Conservation (phyloP, 2,797 vertebrate species). For the Graptemys geographica region DNA sequence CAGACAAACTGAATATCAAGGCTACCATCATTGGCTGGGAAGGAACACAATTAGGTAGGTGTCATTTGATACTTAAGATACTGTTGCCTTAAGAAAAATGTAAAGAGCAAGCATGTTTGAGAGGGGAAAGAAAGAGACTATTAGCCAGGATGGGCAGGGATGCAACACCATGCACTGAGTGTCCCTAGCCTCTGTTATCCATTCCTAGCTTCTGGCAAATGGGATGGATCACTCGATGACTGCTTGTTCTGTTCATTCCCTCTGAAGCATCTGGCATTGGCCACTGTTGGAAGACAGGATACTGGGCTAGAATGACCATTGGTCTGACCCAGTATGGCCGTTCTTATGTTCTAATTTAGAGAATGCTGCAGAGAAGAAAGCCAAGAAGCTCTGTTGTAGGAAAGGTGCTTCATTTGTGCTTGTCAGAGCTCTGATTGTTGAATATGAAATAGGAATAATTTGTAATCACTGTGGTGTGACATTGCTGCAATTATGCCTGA, state of each 20-base stretch:
- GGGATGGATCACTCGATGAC: not conserved
- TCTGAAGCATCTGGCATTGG: not conserved
- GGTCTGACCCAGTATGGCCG: not conserved
- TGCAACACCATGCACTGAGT: not conserved
- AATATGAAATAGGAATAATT: not conserved
- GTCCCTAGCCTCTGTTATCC: not conserved
- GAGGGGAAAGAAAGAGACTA: not conserved
- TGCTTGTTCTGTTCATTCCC: not conserved
- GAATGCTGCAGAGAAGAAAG: not conserved
- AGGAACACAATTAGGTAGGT: not conserved
- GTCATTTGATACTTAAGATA: not conserved
- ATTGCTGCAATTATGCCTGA: not conserved
- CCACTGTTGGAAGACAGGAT: not conserved
- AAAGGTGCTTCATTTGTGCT: not conserved
- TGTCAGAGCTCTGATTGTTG: not conserved
- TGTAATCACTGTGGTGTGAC: not conserved
- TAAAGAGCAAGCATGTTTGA: not conserved
- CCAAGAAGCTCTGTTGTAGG: not conserved
- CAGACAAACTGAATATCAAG: not conserved
- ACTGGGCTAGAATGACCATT: not conserved
- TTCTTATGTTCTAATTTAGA: not conserved
- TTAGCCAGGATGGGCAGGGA: not conserved
- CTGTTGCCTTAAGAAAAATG: not conserved
- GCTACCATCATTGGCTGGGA: not conserved
- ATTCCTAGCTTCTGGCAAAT: no score